A percentile compares a stretch with the other conserved stretches of the same genome.
These are phyloP conservation scores for Channallabes apus DNA, from an alignment of 2,797 vertebrate species.

Conservation along the genomic window DNA sequence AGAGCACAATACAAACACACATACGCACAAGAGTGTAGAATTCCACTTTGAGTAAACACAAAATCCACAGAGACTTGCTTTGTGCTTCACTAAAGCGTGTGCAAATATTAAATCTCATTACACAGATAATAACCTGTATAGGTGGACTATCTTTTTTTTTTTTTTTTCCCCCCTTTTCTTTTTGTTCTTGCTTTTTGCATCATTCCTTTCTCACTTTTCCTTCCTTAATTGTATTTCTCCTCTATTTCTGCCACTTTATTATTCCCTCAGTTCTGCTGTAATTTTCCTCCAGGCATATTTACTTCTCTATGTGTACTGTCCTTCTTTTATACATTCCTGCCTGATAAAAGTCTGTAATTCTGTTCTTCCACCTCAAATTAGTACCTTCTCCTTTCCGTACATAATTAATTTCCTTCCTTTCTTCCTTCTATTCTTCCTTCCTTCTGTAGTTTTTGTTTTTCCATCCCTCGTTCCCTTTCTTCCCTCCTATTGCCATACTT, in stretches of 20 bases:
- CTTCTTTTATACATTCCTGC: background rate
- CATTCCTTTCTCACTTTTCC: background rate
- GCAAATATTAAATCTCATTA: background rate
- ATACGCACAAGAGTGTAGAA: background rate
- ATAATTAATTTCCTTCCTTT: background rate
- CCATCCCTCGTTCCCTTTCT: background rate
- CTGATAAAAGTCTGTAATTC: background rate
- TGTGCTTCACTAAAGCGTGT: background rate
- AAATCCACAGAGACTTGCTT: background rate
- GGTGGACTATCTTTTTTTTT: no score
- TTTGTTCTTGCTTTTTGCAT: background rate
- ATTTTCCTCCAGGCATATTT: background rate
- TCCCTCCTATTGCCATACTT: background rate
- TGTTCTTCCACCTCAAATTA: background rate
- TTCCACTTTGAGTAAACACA: slow-evolving; percentile 4
- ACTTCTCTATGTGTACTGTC: background rate
- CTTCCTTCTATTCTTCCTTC: background rate
- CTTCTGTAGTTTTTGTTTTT: no score
- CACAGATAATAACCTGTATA: background rate
- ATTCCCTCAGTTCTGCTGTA: background rate
- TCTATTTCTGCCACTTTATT: background rate
- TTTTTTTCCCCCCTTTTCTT: no score
- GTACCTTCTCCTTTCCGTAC: background rate
- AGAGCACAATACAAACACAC: slow-evolving; percentile 26
- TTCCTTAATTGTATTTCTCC: background rate